These are phyloP conservation scores for Darevskia mixta DNA, from an alignment of 2,797 vertebrate species.

Conservation along the genomic window DNA sequence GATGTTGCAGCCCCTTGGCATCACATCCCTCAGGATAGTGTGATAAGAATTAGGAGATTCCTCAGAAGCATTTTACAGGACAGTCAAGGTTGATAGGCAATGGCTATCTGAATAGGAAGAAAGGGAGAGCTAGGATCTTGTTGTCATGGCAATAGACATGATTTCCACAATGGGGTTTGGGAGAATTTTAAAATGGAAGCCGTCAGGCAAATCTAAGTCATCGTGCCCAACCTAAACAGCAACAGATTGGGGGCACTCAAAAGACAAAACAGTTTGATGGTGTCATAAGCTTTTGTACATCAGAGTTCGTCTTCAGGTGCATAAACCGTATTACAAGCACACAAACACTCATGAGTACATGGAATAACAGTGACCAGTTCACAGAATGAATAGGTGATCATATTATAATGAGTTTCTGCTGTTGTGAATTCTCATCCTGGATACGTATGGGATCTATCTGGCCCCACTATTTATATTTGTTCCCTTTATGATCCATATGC, in stretches of 20 bases:
- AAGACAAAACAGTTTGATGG: not conserved
- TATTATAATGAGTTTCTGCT: not conserved
- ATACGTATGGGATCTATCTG: not conserved
- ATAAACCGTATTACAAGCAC: not conserved
- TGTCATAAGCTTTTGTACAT: not conserved
- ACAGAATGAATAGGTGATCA: not conserved
- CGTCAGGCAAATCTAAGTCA: not conserved
- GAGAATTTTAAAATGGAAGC: conserved; percentile 28
- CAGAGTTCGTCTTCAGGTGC: not conserved
- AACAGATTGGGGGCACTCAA: not conserved
- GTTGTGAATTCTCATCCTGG: not conserved
- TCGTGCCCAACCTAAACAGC: not conserved
- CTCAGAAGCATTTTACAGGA: not conserved
- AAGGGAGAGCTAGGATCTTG: not conserved
- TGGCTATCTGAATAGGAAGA: not conserved
- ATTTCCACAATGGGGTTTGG: conserved; percentile 16
- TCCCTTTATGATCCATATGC: not conserved
- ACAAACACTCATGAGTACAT: not conserved
- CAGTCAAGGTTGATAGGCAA: conserved; percentile 17
- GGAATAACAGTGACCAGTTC: not conserved
- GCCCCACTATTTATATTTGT: not conserved
- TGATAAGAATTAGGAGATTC: not conserved
- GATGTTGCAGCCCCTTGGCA: not conserved
- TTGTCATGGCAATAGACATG: conserved; percentile 29
- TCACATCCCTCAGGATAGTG: not conserved